Evolutionary conservation across 2,113 vertebrate species (phyloP).

Genomic region (Corythaixoides concolor): DNA sequence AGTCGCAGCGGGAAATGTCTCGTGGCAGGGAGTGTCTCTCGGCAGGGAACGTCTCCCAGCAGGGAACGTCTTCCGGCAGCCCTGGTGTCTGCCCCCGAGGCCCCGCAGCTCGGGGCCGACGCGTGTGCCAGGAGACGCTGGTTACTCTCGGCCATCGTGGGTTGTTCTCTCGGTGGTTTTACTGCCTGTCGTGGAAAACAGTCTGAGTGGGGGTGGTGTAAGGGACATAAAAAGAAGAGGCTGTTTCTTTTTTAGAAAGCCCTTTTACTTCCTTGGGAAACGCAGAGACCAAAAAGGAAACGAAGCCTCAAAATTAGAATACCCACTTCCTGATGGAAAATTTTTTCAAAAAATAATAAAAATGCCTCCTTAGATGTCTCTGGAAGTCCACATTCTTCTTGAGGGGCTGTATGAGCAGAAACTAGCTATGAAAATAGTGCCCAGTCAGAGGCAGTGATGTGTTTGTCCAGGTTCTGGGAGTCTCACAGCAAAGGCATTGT

Average conservation of each 20-base stretch:
- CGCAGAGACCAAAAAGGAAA: background rate
- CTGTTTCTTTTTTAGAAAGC: background rate
- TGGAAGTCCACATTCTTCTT: background rate
- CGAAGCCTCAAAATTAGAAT: background rate
- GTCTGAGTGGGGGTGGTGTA: background rate
- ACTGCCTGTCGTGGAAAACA: background rate
- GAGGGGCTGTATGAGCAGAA: background rate
- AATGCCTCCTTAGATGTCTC: background rate
- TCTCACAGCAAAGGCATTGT: background rate
- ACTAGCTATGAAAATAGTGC: fast-evolving
- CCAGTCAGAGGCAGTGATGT: background rate
- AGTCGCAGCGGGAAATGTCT: fast-evolving
- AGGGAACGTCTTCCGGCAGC: background rate
- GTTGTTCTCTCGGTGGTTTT: background rate
- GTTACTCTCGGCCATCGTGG: background rate
- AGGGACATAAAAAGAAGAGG: background rate
- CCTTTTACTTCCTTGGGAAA: background rate
- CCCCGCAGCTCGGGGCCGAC: fast-evolving
- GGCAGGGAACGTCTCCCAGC: background rate
- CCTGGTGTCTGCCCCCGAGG: fast-evolving
- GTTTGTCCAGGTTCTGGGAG: background rate
- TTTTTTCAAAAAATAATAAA: background rate
- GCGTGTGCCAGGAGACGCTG: fast-evolving
- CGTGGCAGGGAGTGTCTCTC: fast-evolving
- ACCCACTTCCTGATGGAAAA: background rate